Base-by-base conservation (phyloP, 2,888 invertebrate genomes). In the Drosophila antonietae region DNA sequence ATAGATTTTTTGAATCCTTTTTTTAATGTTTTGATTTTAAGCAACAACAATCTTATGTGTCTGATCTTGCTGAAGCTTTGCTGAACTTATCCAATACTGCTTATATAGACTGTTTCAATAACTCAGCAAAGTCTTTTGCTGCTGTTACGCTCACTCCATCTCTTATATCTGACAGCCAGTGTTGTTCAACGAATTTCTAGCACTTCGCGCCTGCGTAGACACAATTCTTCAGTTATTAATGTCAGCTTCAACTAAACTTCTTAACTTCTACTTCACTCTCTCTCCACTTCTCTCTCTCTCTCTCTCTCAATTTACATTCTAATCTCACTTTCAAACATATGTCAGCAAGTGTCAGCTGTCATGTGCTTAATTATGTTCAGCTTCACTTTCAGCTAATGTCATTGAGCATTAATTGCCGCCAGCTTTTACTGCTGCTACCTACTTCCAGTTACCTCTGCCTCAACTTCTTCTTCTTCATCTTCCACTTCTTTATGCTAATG, bases 361-460 rank as follows among this genome's bases (percentile, higher is more conserved):
- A 18, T 14, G 23, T 41, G 18, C 28, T 56, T 56, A 31, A 51
- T 51, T 44, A 44, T 68, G 31, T 46, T 61, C 60, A 65, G 49
- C 75, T 43, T 76, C 63, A 68, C 53, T 77, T 66, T 56, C 62
- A 61, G 73, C 33, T 41, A 28, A 43, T 64, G 73, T 78, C 79
- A 69, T 68, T 64, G 55, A 49, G 68, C 53, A 59, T 43, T 66
- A 47, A 55, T 56, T 43, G 58, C 46, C 23, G 7, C 31, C 10
- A n/a, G 47, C 67, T 53, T 23, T 47, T 39, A 47, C 46, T 15
- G n/a, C 46, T 15, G n/a, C 20, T 28, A 35, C 12, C 18, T 18
- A 51, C 35, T 51, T 51, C 14, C 51, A 51, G 18, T 20, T 33
- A 33, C 33, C 18, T 41, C 39, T 18, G 2, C 10, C 10, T n/a